Base-by-base conservation (phyloP, 1,140 invertebrate species). In the Periplaneta americana region DNA sequence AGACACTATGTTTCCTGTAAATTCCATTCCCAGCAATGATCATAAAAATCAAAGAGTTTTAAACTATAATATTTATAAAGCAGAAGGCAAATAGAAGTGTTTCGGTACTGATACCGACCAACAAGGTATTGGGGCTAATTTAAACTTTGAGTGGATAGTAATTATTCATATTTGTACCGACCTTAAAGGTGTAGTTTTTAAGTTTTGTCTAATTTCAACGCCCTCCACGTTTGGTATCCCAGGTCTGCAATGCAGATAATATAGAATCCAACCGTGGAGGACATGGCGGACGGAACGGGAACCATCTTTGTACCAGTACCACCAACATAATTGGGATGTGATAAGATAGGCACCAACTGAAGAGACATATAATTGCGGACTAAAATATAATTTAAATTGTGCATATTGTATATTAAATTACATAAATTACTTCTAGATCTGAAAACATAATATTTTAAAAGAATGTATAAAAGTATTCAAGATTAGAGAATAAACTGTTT, bases 161-260 rank as follows among this genome's bases (percentile, higher is more conserved):
- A 75, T 80, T 34, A 75, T 75, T 80, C 66, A 66, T 74, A 35
- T 80, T 66, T 80, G 28, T 78, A 83, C 80, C 74, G 34, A 83
- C 80, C 82, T 81, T 81, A 31, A 10, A 81, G 75, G 66, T 75
- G 76, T 78, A 74, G 34, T 78, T 78, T 74, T 83, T 83, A 83
- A 66, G 82, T 83, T 83, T 83, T 83, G 76, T 81, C 82, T 83
- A 83, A 81, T 81, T 83, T 83, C 80, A 81, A 37, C 76, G 80
- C 36, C 80, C 80, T 81, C 74, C 80, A 81, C 80, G 82, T 78
- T 81, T 78, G 75, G 75, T 81, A 81, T 79, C 80, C 57, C 13
- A 78, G 76, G 82, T 79, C 82, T 83, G 82, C 82, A 83, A 81
- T 83, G 82, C 82, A 83, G 82, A 83, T 83, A 83, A 78, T 81